These are phyloP conservation scores for Nycticorax nycticorax DNA, from an alignment of 2,113 vertebrate species.

Conservation along the genomic window DNA sequence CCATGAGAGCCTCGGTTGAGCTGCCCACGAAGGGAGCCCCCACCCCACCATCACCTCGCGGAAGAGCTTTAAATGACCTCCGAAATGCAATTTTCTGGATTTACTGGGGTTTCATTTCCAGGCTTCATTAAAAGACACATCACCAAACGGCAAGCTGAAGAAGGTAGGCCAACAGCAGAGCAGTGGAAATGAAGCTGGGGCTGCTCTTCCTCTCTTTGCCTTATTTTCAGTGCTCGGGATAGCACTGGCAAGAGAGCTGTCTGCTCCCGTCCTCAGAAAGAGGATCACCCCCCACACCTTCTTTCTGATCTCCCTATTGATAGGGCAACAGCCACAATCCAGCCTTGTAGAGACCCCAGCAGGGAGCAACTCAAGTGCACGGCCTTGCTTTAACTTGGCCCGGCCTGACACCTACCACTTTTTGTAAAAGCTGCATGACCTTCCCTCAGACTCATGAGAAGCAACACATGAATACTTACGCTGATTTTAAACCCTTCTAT, in stretches of 20 bases:
- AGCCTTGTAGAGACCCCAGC: background rate
- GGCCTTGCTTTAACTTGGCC: background rate
- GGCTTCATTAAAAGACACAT: background rate
- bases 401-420: background rate
- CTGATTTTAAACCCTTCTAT: background rate
- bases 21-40: fast-evolving
- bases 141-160: background rate
- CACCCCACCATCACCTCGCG: fast-evolving
- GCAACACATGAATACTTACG: background rate
- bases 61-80: background rate
- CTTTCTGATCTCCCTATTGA: background rate
- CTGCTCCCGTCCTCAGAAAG: background rate
- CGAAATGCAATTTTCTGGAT: background rate
- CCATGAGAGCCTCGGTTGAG: background rate
- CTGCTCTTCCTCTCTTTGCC: background rate
- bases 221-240: background rate
- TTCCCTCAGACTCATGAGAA: background rate
- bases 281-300: background rate
- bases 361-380: background rate
- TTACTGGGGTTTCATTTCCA: background rate
- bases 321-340: background rate
- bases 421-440: background rate
- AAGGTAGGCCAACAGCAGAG: background rate
- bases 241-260: background rate
- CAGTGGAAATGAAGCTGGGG: background rate